These are phyloP conservation scores for Athalia circularis DNA, from an alignment of 2,888 invertebrate species.

Conservation along the genomic window DNA sequence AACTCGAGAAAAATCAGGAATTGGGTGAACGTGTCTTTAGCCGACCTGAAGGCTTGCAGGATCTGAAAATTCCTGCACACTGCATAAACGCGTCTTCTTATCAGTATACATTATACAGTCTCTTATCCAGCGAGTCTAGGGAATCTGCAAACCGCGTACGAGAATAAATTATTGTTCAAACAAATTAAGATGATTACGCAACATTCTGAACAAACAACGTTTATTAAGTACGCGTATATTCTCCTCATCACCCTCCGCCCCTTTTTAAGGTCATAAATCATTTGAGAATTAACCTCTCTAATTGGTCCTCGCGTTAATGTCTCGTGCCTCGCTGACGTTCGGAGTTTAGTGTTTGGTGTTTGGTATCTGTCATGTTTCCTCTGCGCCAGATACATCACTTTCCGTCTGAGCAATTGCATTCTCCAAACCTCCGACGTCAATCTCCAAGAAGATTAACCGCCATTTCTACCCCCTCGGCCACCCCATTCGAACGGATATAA, in stretches of 20 bases:
- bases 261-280: constrained; percentile 63
- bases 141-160: neutral
- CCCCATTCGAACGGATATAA: neutral
- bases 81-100: constrained; percentile 25
- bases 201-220: constrained; percentile 32
- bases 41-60: neutral
- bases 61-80: neutral
- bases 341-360: neutral
- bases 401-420: constrained; percentile 5
- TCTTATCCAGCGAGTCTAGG: neutral
- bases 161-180: constrained; percentile 15
- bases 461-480: neutral
- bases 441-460: neutral
- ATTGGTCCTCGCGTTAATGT: constrained; percentile 58
- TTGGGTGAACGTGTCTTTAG: too few relatives aligned
- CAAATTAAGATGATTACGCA: constrained; percentile 39
- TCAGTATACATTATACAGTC: constrained; percentile 7
- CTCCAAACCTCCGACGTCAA: neutral
- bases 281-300: constrained; percentile 64
- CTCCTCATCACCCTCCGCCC: too few relatives aligned
- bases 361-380: neutral
- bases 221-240: constrained; percentile 10
- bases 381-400: constrained; percentile 19
- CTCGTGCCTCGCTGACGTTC: constrained; percentile 9
- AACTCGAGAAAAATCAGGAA: too few relatives aligned